phyloP scores from a whole-genome alignment of 2,113 vertebrate species.

The Myiagra hebetior region DNA sequence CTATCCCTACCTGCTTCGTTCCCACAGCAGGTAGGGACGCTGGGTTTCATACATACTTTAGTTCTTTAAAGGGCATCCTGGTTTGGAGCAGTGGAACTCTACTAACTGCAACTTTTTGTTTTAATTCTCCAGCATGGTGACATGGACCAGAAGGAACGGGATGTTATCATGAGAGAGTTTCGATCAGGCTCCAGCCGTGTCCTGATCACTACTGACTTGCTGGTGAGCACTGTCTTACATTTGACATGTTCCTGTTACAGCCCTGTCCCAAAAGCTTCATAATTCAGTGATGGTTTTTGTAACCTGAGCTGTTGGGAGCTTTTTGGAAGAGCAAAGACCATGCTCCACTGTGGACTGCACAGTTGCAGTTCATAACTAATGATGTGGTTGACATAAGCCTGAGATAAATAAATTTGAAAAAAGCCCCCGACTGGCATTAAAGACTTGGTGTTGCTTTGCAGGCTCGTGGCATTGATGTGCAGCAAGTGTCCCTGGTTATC shows the following conservation, averaged over 20 bases:
- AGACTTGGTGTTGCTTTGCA: conserved; percentile 46
- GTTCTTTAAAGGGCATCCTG: fast-evolving
- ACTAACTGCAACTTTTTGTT: neutral
- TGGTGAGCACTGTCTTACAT: conserved; percentile 75
- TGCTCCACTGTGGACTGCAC: conserved; percentile 81
- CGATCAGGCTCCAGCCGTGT: conserved; percentile 94
- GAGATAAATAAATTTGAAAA: fast-evolving
- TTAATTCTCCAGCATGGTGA: conserved; percentile 85
- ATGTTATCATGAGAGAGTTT: conserved; percentile 98
- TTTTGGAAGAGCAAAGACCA: conserved; percentile 82
- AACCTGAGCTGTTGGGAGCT: conserved; percentile 68
- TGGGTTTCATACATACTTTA: conserved; percentile 71
- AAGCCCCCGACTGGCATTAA: neutral
- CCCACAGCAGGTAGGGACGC: conserved; percentile 75
- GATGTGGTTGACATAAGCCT: conserved; percentile 69
- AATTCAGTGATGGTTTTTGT: conserved; percentile 61
- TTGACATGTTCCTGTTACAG: fast-evolving
- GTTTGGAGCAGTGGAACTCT: neutral
- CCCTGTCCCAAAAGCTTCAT: conserved; percentile 63
- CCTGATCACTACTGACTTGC: conserved; percentile 95
- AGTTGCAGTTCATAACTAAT: conserved; percentile 81
- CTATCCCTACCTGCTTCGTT: conserved; percentile 68
- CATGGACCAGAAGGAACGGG: conserved; percentile 98
- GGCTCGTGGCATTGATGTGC: conserved; percentile 98
- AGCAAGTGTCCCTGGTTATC: conserved; percentile 98